Conservation (phyloP, 2,113 vertebrate species). For the Myanophis thanlyinensis region DNA sequence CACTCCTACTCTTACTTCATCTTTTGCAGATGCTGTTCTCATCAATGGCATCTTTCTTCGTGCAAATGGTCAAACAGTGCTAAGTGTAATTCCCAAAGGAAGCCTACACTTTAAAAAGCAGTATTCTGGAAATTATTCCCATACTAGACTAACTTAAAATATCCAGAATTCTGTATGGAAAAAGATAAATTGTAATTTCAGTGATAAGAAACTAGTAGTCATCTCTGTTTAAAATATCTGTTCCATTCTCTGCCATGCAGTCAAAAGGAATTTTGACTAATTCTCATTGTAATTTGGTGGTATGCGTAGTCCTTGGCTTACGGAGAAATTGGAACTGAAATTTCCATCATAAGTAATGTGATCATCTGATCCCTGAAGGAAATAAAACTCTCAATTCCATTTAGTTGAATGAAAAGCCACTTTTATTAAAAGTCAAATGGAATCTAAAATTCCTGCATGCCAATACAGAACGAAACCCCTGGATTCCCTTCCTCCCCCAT, state of each 20-base stretch:
- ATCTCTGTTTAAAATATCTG: neutral
- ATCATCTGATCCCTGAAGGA: neutral
- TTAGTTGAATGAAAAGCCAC: neutral
- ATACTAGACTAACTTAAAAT: neutral
- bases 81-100: neutral
- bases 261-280: neutral
- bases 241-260: neutral
- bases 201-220: neutral
- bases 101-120: neutral
- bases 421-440: neutral
- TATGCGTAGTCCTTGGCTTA: neutral
- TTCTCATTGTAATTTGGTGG: neutral
- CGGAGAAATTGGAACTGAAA: neutral
- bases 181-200: neutral
- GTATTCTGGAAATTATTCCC: neutral
- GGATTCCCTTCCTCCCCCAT: too few relatives aligned
- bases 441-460: neutral
- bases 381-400: neutral
- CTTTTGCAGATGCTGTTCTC: constrained; percentile 59
- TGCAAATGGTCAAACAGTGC: neutral
- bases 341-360: neutral
- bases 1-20: constrained; percentile 54
- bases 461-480: too few relatives aligned
- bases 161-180: neutral
- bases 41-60: constrained; percentile 66